Conservation (phyloP, 2,113 vertebrate species). For the Saguinus midas region DNA sequence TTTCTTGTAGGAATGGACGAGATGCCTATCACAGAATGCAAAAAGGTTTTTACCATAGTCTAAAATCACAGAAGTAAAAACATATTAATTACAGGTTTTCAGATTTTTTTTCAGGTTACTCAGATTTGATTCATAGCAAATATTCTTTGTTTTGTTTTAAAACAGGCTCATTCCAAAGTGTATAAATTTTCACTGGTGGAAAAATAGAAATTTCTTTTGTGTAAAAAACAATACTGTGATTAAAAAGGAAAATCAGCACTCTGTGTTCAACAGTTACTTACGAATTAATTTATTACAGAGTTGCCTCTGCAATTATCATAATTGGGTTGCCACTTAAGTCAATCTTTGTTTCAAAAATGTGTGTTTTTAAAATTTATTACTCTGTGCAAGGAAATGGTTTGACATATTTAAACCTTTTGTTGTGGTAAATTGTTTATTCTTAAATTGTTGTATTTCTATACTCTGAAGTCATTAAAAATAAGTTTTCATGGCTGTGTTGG, state of each 20-base stretch:
- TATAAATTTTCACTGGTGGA: slow-evolving; percentile 57
- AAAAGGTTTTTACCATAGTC: slow-evolving; percentile 77
- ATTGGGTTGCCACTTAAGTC: slow-evolving; percentile 35
- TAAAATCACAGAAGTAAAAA: slow-evolving; percentile 76
- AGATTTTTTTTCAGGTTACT: slow-evolving; percentile 69
- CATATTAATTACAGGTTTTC: slow-evolving; percentile 76
- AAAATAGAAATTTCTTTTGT: slow-evolving; percentile 65
- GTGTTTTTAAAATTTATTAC: background rate
- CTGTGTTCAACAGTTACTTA: slow-evolving; percentile 58
- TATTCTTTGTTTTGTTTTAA: slow-evolving; percentile 4
- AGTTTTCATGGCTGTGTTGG: slow-evolving; percentile 68
- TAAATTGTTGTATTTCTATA: slow-evolving; percentile 82
- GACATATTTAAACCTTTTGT: background rate
- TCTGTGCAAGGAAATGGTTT: background rate
- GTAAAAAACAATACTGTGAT: background rate
- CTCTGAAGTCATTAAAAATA: slow-evolving; percentile 58
- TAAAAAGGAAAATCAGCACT: slow-evolving; percentile 62
- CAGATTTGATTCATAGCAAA: slow-evolving; percentile 65
- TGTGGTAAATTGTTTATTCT: slow-evolving; percentile 32
- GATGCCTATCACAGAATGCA: slow-evolving; percentile 78
- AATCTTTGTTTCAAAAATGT: slow-evolving; percentile 5
- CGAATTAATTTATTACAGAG: slow-evolving; percentile 59
- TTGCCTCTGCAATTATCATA: slow-evolving; percentile 58
- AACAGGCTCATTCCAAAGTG: slow-evolving; percentile 68
- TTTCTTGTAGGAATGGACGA: slow-evolving; percentile 76